Percentiles rank a stretch among this genome's conserved stretches.
phyloP scores from a whole-genome alignment of 2,888 invertebrate species.

The Apamea epomidion region DNA sequence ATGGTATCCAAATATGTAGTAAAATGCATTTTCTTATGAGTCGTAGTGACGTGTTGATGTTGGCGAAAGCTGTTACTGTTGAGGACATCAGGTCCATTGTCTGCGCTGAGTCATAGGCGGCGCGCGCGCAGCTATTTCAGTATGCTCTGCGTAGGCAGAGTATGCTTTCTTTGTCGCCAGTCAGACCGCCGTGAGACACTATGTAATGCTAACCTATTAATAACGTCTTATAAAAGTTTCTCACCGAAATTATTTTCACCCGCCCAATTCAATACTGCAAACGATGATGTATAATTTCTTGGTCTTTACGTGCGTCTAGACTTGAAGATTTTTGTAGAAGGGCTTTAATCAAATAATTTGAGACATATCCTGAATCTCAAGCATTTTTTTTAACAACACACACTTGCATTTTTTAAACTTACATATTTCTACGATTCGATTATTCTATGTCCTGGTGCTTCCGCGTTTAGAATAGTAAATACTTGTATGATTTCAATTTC shows the following conservation, averaged over 20 bases:
- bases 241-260: slow-evolving; percentile 14
- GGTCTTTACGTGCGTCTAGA: background rate
- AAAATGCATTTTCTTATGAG: slow-evolving; percentile 47
- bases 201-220: slow-evolving; percentile 65
- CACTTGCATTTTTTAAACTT: background rate
- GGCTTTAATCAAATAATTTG: background rate
- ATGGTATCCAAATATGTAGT: background rate
- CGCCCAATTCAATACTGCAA: background rate
- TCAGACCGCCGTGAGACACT: slow-evolving; percentile 78
- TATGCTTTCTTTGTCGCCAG: slow-evolving; percentile 76
- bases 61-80: slow-evolving; percentile 82
- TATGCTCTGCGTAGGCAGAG: slow-evolving; percentile 81
- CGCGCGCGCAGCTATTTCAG: slow-evolving; percentile 87
- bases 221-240: slow-evolving; percentile 42
- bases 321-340: background rate
- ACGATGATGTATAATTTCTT: background rate
- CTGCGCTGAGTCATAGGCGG: slow-evolving; percentile 87
- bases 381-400: background rate
- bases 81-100: slow-evolving; percentile 85
- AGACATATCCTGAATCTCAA: background rate
- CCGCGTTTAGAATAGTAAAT: background rate
- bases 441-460: background rate
- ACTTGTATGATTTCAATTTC: background rate
- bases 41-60: slow-evolving; percentile 72
- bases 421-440: background rate